phyloP scores from a whole-genome alignment of 2,113 vertebrate species.

The Odocoileus virginianus region DNA sequence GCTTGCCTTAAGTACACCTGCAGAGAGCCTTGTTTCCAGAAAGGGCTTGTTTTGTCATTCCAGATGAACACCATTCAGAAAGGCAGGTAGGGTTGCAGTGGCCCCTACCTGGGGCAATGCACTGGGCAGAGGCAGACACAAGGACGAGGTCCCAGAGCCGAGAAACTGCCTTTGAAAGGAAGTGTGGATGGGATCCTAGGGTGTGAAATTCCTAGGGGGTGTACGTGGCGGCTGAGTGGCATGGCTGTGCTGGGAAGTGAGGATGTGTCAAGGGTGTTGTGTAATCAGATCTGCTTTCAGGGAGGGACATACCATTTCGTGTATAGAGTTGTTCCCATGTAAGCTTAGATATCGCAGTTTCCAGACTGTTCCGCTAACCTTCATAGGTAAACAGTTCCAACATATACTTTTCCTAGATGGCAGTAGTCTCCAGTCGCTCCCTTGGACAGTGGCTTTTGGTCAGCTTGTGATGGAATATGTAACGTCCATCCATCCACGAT shows the following conservation, averaged over 20 bases:
- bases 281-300: not conserved
- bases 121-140: no score
- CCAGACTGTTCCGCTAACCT: not conserved
- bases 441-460: not conserved
- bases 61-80: not conserved
- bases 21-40: not conserved
- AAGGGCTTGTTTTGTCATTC: not conserved
- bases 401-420: rapidly evolving
- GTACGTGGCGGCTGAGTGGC: not conserved
- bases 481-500: rapidly evolving
- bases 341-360: not conserved
- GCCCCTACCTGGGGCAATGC: rapidly evolving
- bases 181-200: no score
- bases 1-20: not conserved
- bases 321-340: not conserved
- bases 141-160: not conserved
- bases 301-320: not conserved
- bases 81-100: not conserved
- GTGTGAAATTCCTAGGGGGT: not conserved
- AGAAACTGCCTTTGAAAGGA: not conserved
- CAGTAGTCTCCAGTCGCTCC: not conserved
- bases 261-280: rapidly evolving
- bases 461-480: rapidly evolving
- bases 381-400: not conserved
- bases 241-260: rapidly evolving